These are phyloP conservation scores for Ceratotherium simum DNA, from an alignment of 2,113 vertebrate genomes.

Conservation along the genomic window DNA sequence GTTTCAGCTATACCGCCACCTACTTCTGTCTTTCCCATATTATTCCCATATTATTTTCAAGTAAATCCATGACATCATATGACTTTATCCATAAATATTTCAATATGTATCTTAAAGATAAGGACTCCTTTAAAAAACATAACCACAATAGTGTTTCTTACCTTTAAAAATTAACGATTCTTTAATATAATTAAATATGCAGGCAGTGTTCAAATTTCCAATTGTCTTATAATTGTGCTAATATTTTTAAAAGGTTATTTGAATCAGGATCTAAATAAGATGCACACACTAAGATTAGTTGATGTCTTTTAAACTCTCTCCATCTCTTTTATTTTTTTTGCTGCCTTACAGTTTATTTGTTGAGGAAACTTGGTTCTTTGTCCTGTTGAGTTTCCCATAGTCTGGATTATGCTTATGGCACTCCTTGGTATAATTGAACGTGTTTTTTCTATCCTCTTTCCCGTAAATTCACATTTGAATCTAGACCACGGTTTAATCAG, in stretches of 20 bases:
- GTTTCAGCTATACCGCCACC: background rate
- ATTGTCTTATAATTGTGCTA: background rate
- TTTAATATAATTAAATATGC: background rate
- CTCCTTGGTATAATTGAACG: background rate
- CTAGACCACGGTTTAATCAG: background rate
- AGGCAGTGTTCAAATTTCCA: background rate
- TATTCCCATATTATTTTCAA: background rate
- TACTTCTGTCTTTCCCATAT: background rate
- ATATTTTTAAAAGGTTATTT: background rate
- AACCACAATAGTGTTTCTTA: background rate
- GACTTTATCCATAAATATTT: background rate
- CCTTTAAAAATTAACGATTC: background rate
- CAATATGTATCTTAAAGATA: background rate
- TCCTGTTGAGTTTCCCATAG: background rate
- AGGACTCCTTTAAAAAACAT: background rate
- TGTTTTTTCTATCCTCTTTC: background rate
- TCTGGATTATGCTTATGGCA: background rate
- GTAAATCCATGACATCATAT: background rate
- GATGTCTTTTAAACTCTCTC: background rate
- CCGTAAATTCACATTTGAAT: background rate
- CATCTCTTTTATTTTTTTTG: background rate
- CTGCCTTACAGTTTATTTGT: background rate
- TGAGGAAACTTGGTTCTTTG: slow-evolving; percentile 1
- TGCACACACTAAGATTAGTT: background rate
- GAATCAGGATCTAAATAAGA: background rate